A percentile compares a stretch with the other conserved stretches of the same genome.
These are phyloP conservation scores for Malurus cyaneus DNA, from an alignment of 2,113 vertebrate genomes.

Conservation along the genomic window DNA sequence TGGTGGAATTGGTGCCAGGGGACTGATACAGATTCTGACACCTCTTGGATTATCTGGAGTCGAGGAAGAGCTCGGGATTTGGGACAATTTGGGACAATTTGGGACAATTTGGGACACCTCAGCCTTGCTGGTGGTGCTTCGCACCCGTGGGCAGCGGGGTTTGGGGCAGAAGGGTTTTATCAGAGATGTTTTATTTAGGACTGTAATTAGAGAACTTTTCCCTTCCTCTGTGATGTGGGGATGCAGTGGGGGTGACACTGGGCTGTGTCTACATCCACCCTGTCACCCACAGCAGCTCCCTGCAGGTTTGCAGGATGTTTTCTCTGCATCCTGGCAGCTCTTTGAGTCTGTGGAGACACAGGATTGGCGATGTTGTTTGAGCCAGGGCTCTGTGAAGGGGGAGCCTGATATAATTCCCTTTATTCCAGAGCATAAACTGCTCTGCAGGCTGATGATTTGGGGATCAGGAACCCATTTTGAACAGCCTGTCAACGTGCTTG, in stretches of 20 bases:
- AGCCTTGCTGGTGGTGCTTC: fast-evolving
- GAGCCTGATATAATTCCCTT: too few relatives aligned
- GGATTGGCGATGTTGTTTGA: background rate
- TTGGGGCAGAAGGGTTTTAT: background rate
- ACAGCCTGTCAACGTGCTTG: background rate
- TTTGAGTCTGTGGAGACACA: background rate
- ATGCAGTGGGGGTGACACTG: background rate
- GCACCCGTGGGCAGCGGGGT: background rate
- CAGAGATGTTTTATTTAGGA: background rate
- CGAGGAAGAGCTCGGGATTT: background rate
- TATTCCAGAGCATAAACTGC: background rate
- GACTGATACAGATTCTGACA: background rate
- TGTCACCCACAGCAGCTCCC: background rate
- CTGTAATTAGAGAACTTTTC: background rate
- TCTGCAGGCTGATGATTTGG: background rate
- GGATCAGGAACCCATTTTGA: background rate
- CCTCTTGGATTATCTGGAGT: too few relatives aligned
- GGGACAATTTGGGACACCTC: background rate
- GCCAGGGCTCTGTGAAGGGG: fast-evolving
- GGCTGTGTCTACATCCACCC: background rate
- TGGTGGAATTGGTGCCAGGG: fast-evolving
- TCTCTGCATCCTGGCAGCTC: background rate
- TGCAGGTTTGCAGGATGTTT: background rate
- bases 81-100: background rate
- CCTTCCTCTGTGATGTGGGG: background rate